These are phyloP conservation scores for Urosaurus nigricauda DNA, from an alignment of 2,797 vertebrate species.

Conservation along the genomic window DNA sequence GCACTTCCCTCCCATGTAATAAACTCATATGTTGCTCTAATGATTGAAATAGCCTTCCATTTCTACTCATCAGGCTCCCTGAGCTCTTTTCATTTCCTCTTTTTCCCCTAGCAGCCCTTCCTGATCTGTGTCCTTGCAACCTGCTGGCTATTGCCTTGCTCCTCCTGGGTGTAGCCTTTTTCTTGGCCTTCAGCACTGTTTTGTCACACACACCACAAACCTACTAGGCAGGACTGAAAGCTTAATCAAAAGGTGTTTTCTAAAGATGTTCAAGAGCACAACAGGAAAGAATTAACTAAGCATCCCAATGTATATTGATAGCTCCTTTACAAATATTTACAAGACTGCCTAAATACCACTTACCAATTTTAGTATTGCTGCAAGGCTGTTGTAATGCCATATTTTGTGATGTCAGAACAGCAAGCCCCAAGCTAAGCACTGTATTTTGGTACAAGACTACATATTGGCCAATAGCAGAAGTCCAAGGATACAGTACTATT, in stretches of 20 bases:
- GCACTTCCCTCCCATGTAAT: too few species aligned
- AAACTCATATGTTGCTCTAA: background rate
- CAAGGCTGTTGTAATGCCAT: background rate
- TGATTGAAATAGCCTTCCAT: background rate
- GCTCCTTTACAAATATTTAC: background rate
- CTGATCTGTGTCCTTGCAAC: background rate
- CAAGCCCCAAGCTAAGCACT: background rate
- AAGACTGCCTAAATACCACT: slow-evolving; percentile 5
- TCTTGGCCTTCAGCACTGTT: background rate
- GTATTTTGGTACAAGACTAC: background rate
- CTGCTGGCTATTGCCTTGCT: background rate
- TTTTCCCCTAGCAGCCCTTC: background rate
- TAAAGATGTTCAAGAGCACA: background rate
- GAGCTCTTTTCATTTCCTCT: too few species aligned
- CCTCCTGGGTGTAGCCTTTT: background rate
- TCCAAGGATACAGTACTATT: background rate
- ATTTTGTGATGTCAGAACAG: background rate
- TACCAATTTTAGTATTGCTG: background rate
- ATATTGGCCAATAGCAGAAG: background rate
- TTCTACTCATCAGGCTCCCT: background rate
- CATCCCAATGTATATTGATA: background rate
- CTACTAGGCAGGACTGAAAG: background rate
- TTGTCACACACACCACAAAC: background rate
- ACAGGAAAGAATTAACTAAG: slow-evolving; percentile 17
- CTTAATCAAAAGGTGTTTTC: background rate